A percentile compares a stretch with the other conserved stretches of the same genome.
Evolutionary conservation across 1,140 invertebrate species (phyloP).

Genomic region (Himalopsyche phryganea): DNA sequence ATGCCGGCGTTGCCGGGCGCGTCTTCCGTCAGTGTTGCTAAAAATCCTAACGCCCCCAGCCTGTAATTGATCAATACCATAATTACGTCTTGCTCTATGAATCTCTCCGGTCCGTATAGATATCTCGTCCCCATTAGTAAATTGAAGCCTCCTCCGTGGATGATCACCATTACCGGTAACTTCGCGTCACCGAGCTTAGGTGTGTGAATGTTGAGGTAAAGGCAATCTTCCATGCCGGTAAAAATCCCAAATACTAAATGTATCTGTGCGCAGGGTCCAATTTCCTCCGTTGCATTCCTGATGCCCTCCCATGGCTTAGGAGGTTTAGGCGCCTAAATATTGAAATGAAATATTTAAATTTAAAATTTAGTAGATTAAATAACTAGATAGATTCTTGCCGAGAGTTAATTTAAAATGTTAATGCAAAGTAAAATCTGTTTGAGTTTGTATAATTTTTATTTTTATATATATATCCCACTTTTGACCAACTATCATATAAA

Average conservation of each 20-base stretch:
- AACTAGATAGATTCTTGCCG: too few species aligned
- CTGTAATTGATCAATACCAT: conserved; percentile 72
- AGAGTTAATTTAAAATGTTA: too few species aligned
- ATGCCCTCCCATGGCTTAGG: conserved; percentile 47
- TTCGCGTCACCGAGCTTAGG: conserved; percentile 16
- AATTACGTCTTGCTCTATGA: conserved; percentile 54
- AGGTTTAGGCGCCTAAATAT: conserved; percentile 44
- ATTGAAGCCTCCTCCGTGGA: conserved; percentile 66
- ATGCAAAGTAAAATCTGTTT: too few species aligned
- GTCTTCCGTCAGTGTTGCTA: conserved; percentile 60
- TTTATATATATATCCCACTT: too few species aligned
- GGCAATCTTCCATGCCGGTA: conserved; percentile 38
- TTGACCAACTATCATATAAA: too few species aligned
- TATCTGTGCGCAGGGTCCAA: conserved; percentile 28
- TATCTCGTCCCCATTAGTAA: conserved; percentile 45
- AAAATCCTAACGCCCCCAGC: conserved; percentile 62
- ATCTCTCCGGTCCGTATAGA: conserved; percentile 50
- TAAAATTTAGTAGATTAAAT: too few species aligned
- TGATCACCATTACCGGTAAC: conserved; percentile 64
- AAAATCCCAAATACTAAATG: too few species aligned
- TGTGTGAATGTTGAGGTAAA: conserved; percentile 40
- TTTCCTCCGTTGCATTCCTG: conserved; percentile 42
- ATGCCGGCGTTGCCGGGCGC: conserved; percentile 68
- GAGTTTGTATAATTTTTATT: too few species aligned
- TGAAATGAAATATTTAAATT: too few species aligned